These are phyloP conservation scores for Oceanodroma leucorhoa DNA, from an alignment of 2,797 vertebrate species.

Conservation along the genomic window DNA sequence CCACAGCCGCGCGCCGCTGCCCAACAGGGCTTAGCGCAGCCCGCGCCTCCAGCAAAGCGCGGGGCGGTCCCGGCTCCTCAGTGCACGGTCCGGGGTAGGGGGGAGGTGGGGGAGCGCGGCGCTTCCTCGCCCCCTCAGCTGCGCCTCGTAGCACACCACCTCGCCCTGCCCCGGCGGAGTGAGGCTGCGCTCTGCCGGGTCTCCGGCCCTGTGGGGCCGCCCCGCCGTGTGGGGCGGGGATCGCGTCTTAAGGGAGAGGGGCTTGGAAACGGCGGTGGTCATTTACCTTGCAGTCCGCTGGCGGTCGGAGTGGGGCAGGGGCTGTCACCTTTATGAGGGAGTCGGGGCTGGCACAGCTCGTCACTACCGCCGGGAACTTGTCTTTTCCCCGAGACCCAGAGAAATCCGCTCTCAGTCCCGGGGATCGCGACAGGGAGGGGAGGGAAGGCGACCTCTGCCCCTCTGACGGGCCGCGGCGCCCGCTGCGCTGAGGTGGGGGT, in stretches of 20 bases:
- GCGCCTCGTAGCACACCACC: rapidly evolving
- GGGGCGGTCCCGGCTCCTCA: too few relatives aligned
- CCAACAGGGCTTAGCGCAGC: background rate
- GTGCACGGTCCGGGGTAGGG: too few relatives aligned
- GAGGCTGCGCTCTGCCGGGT: background rate
- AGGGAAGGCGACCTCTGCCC: background rate
- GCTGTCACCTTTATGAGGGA: too few relatives aligned
- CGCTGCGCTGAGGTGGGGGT: background rate
- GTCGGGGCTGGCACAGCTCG: background rate
- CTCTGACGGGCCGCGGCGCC: background rate
- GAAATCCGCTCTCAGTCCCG: background rate
- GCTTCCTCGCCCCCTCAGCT: rapidly evolving
- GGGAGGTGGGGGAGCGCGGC: too few relatives aligned
- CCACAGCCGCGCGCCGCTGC: background rate
- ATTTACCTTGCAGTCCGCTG: background rate
- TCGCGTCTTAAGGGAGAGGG: background rate
- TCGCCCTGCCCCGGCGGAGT: rapidly evolving
- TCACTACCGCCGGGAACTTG: background rate
- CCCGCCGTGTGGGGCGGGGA: background rate
- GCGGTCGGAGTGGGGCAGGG: background rate
- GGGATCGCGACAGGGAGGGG: background rate
- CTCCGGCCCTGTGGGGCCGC: too few relatives aligned
- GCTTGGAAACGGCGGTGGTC: background rate
- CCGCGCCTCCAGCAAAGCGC: rapidly evolving
- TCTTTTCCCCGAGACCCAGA: too few relatives aligned